Conservation (phyloP, 2,797 vertebrate genomes). For the Onychomys leucogaster region DNA sequence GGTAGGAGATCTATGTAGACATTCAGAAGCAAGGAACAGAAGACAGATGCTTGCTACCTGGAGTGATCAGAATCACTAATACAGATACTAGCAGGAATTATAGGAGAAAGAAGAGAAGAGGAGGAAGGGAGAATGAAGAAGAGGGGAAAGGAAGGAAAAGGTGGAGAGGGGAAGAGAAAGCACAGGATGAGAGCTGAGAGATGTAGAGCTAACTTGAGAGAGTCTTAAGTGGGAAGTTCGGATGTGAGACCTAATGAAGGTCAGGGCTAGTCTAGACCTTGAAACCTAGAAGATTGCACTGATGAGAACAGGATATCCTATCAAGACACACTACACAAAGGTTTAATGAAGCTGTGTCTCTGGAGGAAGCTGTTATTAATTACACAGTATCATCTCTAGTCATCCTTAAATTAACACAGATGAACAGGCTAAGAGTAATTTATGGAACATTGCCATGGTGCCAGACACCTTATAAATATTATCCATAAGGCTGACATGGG, state of each 20-base stretch:
- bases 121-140: rapidly evolving
- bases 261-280: background rate
- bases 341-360: background rate
- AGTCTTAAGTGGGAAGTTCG: background rate
- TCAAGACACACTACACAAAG: background rate
- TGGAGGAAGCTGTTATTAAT: background rate
- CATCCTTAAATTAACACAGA: background rate
- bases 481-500: background rate
- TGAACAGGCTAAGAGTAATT: background rate
- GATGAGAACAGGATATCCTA: background rate
- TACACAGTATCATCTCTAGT: background rate
- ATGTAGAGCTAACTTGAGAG: no score
- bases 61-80: no score
- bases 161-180: background rate
- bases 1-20: background rate
- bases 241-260: background rate
- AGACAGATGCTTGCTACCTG: background rate
- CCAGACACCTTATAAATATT: background rate
- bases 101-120: background rate
- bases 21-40: background rate
- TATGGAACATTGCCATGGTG: background rate
- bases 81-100: background rate
- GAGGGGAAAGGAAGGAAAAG: rapidly evolving
- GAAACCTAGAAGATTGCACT: background rate
- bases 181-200: background rate